Conservation (phyloP, 1,140 invertebrate genomes). For the Drosophila subobscura region DNA sequence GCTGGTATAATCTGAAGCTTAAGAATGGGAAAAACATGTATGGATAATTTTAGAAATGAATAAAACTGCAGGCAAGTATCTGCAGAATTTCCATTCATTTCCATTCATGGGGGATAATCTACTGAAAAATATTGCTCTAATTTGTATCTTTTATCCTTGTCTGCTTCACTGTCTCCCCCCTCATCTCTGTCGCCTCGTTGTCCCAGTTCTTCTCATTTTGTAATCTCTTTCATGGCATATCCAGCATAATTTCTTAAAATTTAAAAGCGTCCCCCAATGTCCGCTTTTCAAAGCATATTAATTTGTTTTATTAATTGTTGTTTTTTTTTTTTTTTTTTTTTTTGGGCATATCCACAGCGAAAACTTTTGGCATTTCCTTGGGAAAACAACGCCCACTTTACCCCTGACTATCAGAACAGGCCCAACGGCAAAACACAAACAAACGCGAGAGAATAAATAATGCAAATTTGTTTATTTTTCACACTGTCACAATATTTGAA, state of each 20-base stretch:
- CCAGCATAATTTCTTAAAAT: conserved; percentile 17
- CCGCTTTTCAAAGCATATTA: conserved; percentile 38
- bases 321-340: too few species aligned
- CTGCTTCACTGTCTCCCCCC: too few species aligned
- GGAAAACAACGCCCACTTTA: neutral
- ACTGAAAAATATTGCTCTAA: too few species aligned
- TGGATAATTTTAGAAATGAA: too few species aligned
- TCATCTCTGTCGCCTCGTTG: too few species aligned
- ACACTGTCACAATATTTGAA: conserved; percentile 73
- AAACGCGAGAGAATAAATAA: conserved; percentile 66
- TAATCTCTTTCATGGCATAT: conserved; percentile 21
- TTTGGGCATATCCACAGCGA: conserved; percentile 24
- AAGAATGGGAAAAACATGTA: too few species aligned
- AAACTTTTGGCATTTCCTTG: neutral
- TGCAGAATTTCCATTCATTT: too few species aligned
- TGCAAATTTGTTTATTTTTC: conserved; percentile 74
- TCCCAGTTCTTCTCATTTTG: neutral
- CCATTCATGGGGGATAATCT: too few species aligned
- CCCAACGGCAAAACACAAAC: conserved; percentile 29
- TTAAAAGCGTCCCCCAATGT: conserved; percentile 16
- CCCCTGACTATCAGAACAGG: conserved; percentile 13
- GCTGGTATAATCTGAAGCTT: too few species aligned
- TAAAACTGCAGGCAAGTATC: too few species aligned
- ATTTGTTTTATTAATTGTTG: conserved; percentile 56
- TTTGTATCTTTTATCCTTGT: too few species aligned